A percentile compares a stretch with the other conserved stretches of the same genome.
Conservation (phyloP, 2,888 invertebrate species). For the Sussaba pulchella region DNA sequence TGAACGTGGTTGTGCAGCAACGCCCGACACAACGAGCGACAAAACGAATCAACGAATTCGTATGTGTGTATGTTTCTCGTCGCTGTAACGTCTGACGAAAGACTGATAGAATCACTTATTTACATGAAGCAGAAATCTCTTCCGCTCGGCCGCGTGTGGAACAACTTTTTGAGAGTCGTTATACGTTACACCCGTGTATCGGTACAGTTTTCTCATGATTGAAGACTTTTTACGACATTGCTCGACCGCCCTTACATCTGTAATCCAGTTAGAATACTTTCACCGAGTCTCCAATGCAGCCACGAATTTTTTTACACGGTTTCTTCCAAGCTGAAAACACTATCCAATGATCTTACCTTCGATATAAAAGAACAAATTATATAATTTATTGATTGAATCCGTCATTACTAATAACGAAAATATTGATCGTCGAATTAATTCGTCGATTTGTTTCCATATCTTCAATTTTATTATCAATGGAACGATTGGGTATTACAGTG, state of each 20-base stretch:
- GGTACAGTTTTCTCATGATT: background rate
- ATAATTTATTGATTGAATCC: no score
- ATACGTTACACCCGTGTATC: background rate
- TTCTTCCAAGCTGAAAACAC: no score
- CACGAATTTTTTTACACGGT: no score
- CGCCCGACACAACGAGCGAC: background rate
- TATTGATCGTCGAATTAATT: no score
- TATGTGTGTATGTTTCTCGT: conserved; percentile 12
- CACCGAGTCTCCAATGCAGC: background rate
- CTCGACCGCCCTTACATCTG: background rate
- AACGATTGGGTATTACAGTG: no score
- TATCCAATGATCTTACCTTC: no score
- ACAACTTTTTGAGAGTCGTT: background rate
- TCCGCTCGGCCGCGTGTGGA: conserved; percentile 5
- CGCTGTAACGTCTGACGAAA: background rate
- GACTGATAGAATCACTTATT: conserved; percentile 30
- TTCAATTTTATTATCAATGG: no score
- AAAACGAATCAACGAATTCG: conserved; percentile 5
- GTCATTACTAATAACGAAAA: no score
- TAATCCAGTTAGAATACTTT: conserved; percentile 10
- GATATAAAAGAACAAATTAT: no score
- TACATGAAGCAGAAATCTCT: conserved; percentile 14
- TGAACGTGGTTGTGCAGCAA: background rate
- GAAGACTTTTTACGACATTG: conserved; percentile 14
- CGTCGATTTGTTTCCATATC: no score